Base-by-base conservation (phyloP, 1,140 invertebrate species). In the Drosophila ficusphila region DNA sequence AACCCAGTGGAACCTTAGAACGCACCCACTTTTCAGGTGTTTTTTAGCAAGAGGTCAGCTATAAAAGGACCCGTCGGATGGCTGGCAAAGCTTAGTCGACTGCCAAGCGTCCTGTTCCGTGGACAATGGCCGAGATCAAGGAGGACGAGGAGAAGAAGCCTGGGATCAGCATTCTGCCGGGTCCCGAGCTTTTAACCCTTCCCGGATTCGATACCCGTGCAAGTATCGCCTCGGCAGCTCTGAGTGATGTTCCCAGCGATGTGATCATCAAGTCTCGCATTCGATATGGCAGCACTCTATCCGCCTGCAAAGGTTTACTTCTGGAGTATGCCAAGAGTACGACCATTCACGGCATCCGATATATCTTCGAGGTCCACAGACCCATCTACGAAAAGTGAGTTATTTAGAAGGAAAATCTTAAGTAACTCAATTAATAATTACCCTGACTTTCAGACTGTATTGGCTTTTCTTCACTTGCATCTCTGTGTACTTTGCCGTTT, bases 311-410 rank as follows among this genome's bases (percentile, higher is more conserved):
- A 27, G 90, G 90, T 0, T 36, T 91, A 8, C 68, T 92, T 4
- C 73, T 91, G 77, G 91, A 92, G 68, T 92, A 92, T 51, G 90
- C 89, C 0, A 86, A 89, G 34, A 92, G 83, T 49, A 91, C 91
- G 0, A 91, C 90, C 19, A 89, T 92, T 11, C 91, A 92, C 44
- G 91, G 91, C 18, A 73, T 92, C 4, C 91, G 91, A 12, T 92
- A 92, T 33, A 70, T 92, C 9, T 91, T 92, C 16, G 91, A 92
- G 49, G 73, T 90, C 4, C 90, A 85, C 58, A 67, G 91, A 0
- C 90, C 91, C 36, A 82, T 91, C 44, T 82, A 89, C 21, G 91
- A 92, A 62, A 92, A 90, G 91, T 92, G 42, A 1, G 61, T 68
- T 6, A 0, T n/a, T 3, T 6, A n/a, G 4, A 9, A 1, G 5